phyloP scores from a whole-genome alignment of 2,888 invertebrate genomes.

The Callyntrura sp. region DNA sequence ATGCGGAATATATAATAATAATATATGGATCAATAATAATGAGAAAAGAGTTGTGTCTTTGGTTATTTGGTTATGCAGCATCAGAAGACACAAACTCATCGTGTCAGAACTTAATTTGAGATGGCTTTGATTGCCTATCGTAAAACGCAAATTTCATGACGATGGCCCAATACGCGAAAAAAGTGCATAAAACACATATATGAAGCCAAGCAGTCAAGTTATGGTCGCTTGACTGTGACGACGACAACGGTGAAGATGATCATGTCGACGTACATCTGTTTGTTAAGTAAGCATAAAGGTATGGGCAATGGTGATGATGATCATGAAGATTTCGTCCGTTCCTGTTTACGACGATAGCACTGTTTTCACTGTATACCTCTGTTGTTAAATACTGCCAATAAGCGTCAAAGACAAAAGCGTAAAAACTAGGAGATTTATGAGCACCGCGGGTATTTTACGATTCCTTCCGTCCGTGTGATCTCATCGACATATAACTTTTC shows the following conservation, averaged over 20 bases:
- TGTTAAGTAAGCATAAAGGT: neutral
- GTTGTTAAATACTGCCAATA: constrained; percentile 23
- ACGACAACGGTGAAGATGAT: constrained; percentile 6
- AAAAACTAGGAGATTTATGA: constrained; percentile 39
- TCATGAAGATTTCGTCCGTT: constrained; percentile 11
- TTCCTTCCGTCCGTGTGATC: constrained; percentile 34
- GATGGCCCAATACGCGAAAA: no score
- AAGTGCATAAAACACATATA: neutral
- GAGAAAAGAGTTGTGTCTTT: neutral
- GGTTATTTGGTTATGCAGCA: no score
- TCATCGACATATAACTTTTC: constrained; percentile 25
- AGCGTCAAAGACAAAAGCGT: constrained; percentile 41
- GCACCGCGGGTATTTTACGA: constrained; percentile 58
- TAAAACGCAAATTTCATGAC: neutral
- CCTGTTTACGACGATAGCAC: neutral
- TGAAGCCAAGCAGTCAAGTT: neutral
- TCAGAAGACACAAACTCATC: neutral
- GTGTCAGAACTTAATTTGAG: constrained; percentile 5
- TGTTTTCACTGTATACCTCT: neutral
- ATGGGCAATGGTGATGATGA: neutral
- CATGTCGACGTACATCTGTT: neutral
- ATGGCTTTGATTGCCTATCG: constrained; percentile 7
- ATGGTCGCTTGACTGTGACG: no score
- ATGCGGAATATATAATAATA: neutral
- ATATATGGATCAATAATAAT: neutral